Percentiles rank a stretch among this genome's conserved stretches.
Evolutionary conservation across 2,113 vertebrate species (phyloP).

Genomic region (Barnardius zonarius): DNA sequence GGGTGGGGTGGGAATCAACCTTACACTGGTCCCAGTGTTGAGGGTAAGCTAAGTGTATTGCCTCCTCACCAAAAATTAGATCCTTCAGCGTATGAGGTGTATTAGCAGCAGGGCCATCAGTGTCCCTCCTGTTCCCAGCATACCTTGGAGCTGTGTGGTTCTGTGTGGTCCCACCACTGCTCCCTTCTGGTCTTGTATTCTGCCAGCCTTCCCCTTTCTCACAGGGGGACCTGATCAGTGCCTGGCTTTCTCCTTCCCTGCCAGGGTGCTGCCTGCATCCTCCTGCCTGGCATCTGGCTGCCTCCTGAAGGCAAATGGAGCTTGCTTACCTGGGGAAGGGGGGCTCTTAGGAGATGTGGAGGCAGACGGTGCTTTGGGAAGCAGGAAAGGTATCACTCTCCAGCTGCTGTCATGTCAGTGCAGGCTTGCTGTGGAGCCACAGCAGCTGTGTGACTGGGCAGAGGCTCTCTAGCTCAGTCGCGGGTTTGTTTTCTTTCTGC

Average conservation of each 20-base stretch:
- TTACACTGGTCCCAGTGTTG: background rate
- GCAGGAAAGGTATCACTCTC: background rate
- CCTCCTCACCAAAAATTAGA: background rate
- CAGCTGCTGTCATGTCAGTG: background rate
- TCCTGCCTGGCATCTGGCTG: background rate
- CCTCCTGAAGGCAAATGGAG: background rate
- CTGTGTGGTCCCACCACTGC: too few species aligned
- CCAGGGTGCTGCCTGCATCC: background rate
- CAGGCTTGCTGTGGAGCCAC: background rate
- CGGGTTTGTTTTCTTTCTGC: background rate
- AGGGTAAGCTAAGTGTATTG: background rate
- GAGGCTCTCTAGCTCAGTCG: background rate
- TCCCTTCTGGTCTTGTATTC: background rate
- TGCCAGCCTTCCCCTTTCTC: background rate
- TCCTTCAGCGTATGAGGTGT: background rate
- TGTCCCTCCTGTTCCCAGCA: background rate
- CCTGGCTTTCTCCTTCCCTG: background rate
- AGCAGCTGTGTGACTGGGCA: background rate
- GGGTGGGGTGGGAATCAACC: background rate
- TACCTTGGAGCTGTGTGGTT: rapidly evolving
- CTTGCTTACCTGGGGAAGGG: background rate
- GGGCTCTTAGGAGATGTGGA: background rate
- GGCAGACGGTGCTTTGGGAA: background rate
- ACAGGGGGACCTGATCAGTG: background rate
- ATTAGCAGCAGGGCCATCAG: background rate